Conservation (phyloP, 2,113 vertebrate genomes). For the Chionis minor region DNA sequence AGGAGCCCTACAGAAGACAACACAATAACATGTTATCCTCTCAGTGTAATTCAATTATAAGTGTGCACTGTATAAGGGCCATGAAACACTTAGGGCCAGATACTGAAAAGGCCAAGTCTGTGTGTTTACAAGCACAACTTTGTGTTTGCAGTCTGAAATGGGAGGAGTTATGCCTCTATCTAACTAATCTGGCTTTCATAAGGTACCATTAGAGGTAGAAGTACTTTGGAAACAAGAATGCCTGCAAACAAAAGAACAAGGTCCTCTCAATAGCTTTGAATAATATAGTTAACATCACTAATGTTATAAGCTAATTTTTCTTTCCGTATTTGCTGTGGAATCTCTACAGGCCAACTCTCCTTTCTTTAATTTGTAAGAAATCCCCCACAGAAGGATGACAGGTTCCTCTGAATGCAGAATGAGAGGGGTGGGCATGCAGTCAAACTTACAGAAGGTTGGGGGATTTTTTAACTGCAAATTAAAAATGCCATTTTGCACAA, state of each 20-base stretch:
- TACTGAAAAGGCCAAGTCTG: background rate
- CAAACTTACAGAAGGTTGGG: conserved; percentile 32
- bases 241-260: conserved; percentile 16
- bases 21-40: conserved; percentile 36
- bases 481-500: conserved; percentile 7
- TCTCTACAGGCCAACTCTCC: background rate
- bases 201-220: background rate
- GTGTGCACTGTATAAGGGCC: background rate
- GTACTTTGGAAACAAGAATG: background rate
- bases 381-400: background rate
- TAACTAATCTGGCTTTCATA: background rate
- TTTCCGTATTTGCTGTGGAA: background rate
- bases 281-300: background rate
- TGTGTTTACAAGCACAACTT: background rate
- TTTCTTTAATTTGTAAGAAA: conserved; percentile 6
- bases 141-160: conserved; percentile 1
- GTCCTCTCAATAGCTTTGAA: conserved; percentile 1
- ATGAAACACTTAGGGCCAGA: background rate
- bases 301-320: conserved; percentile 18
- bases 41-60: conserved; percentile 44
- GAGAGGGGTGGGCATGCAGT: conserved; percentile 12
- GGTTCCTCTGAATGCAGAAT: background rate
- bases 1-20: conserved; percentile 28
- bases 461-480: conserved; percentile 46
- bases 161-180: background rate